Percentiles rank a stretch among this genome's conserved stretches.
phyloP scores from a whole-genome alignment of 2,888 invertebrate genomes.

The Deilephila porcellus region DNA sequence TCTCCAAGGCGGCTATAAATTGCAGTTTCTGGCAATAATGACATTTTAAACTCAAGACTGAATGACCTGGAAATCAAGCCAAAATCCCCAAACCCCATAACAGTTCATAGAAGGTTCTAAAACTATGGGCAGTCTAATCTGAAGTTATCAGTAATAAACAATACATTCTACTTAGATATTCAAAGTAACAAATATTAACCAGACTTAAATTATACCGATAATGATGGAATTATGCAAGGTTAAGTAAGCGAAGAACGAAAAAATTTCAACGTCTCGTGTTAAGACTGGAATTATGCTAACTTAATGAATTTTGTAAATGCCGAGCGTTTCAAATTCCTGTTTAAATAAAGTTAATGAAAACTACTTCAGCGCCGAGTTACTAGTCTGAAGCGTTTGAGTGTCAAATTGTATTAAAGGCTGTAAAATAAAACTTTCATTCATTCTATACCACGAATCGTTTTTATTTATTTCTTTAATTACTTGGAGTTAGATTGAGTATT shows the following conservation, averaged over 20 bases:
- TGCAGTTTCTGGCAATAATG: too few species aligned
- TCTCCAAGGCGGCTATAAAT: too few species aligned
- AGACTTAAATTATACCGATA: not conserved
- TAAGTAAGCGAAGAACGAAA: not conserved
- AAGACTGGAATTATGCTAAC: slow-evolving; percentile 17
- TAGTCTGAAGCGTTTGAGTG: slow-evolving; percentile 9
- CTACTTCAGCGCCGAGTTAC: slow-evolving; percentile 3
- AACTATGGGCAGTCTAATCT: too few species aligned
- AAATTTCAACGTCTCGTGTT: not conserved
- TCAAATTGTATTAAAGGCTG: slow-evolving; percentile 8
- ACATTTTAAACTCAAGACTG: too few species aligned
- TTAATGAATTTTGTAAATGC: slow-evolving; percentile 20
- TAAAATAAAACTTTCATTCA: not conserved
- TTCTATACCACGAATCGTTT: not conserved
- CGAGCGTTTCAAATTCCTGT: slow-evolving; percentile 17
- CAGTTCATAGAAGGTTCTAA: too few species aligned
- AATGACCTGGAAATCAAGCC: too few species aligned
- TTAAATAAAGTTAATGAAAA: slow-evolving; percentile 25
- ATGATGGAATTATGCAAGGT: not conserved
- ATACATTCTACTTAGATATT: too few species aligned
- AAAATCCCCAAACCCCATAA: too few species aligned
- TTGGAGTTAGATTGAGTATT: too few species aligned
- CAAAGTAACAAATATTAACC: too few species aligned
- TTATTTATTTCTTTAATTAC: not conserved
- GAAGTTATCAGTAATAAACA: too few species aligned